Base-by-base conservation (phyloP, 2,888 invertebrate species). In the Tineola bisselliella region DNA sequence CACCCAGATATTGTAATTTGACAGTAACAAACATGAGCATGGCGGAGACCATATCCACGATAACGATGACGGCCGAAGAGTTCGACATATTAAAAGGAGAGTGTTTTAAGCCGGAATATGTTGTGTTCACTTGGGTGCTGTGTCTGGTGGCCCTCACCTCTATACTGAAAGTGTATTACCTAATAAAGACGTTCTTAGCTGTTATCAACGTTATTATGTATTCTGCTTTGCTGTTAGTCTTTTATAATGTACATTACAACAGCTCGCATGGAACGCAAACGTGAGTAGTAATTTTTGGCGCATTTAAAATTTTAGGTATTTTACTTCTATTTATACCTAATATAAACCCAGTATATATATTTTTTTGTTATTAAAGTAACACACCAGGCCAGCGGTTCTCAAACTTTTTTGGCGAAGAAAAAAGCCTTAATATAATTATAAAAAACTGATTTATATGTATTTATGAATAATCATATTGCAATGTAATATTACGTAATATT, bases 41-140 rank as follows among this genome's bases (percentile, higher is more conserved):
- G 31, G 13, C 38, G 2, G 25, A 17, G 31, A 25, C 8, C 25
- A 48, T 56, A 59, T 8, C 31, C 44, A 25, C 25, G 6, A 25
- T 25, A 25, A 25, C 4, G 6, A 25, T 25, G 25, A 25, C 25
- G 6, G 25, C 2, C 8, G 38, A 61, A 11, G 60, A 43, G 10
- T 54, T 30, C 30, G 56, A 33, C 13, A 63, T 62, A 38, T 60
- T 64, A 52, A 56, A 61, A 43, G 72, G 67, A 0, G 83, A 87
- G 58, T 93, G 93, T 68, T 83, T 88, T 58, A 90, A 91, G 66
- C 93, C 94, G 0, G 95, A 98, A 77, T 97, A 97, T 72, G 91
- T 96, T 12, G 95, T 97, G 3, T 97, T 96, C 81, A 95, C 96
- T 2, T 97, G 97, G 94, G 93, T 98, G 61, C 84, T 99, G 15